Conservation (phyloP, 2,113 vertebrate species). For the Haemorhous mexicanus region DNA sequence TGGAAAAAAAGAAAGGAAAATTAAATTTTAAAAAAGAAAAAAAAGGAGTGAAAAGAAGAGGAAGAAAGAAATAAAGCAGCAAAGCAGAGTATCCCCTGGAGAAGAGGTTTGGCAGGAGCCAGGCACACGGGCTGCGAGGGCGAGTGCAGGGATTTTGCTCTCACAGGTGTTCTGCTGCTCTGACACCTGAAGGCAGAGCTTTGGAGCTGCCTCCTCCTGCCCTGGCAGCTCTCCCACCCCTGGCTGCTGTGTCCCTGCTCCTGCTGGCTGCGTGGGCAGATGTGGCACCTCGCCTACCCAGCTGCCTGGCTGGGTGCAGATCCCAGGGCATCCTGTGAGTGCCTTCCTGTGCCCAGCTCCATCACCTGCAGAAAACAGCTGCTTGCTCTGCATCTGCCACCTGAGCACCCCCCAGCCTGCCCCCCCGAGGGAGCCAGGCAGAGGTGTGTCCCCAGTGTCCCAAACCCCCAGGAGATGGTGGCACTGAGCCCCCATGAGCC, state of each 20-base stretch:
- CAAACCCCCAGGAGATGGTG: background rate
- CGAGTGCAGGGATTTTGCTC: background rate
- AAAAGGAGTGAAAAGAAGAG: background rate
- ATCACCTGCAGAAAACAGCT: background rate
- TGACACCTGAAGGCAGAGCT: background rate
- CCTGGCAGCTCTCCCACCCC: background rate
- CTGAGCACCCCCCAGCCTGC: too few species aligned
- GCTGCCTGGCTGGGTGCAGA: background rate
- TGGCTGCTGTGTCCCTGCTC: background rate
- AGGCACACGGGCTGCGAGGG: rapidly evolving
- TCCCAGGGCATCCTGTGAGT: background rate
- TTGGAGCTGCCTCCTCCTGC: background rate
- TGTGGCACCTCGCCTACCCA: background rate
- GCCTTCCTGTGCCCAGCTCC: background rate
- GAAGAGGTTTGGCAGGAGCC: background rate
- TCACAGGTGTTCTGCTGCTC: background rate
- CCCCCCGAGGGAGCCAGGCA: background rate
- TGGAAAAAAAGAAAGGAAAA: background rate
- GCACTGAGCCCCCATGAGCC: background rate
- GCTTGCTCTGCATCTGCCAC: background rate
- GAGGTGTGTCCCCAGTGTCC: background rate
- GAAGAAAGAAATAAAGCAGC: background rate
- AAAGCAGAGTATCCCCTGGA: background rate
- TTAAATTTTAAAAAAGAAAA: background rate
- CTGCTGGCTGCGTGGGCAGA: background rate